Conservation (phyloP, 2,113 vertebrate species). For the Naja naja region DNA sequence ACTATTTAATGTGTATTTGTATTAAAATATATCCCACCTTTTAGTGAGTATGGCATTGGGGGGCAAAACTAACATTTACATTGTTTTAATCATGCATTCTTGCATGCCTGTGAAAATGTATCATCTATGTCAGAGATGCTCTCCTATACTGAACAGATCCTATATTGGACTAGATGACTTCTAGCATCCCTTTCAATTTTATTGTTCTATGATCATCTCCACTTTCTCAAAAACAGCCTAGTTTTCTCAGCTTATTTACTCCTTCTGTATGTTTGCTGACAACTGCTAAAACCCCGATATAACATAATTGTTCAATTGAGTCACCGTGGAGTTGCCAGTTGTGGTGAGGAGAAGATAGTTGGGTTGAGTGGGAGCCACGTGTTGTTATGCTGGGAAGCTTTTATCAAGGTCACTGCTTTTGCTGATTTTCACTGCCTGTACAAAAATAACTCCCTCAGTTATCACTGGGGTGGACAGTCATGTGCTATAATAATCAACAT, state of each 20-base stretch:
- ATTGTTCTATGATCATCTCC: background rate
- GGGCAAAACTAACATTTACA: background rate
- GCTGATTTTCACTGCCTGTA: slow-evolving; percentile 46
- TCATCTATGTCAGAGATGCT: background rate
- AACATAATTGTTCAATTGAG: background rate
- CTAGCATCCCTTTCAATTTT: background rate
- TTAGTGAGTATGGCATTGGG: background rate
- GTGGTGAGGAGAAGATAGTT: background rate
- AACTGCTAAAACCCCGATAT: too few species aligned
- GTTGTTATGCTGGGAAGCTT: background rate
- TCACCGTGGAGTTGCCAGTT: background rate
- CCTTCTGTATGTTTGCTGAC: background rate
- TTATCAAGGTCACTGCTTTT: background rate
- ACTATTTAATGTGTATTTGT: background rate
- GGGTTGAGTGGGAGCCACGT: accelerated
- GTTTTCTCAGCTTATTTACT: background rate
- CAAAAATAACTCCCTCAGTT: slow-evolving; percentile 24
- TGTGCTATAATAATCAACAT: background rate
- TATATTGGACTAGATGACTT: background rate
- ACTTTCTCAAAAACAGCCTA: background rate
- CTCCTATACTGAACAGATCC: background rate
- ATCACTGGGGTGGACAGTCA: background rate
- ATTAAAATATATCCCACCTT: background rate
- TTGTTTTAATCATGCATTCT: background rate
- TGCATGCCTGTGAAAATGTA: background rate